Percentiles rank a stretch among this genome's conserved stretches.
phyloP scores from a whole-genome alignment of 2,888 invertebrate species.

The Quadroppia sp. region DNA sequence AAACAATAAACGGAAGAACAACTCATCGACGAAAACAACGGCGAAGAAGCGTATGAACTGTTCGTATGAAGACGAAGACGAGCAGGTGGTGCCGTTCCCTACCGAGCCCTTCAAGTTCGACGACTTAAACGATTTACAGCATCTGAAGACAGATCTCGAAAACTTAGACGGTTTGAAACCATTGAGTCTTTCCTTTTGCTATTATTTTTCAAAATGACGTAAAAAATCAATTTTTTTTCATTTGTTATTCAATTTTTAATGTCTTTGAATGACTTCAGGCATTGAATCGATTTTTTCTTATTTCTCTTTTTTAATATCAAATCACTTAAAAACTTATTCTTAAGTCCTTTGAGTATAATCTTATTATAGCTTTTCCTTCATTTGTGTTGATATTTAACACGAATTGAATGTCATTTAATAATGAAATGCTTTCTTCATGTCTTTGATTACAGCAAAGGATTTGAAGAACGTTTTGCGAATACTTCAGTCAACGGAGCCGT shows the following conservation, averaged over 20 bases:
- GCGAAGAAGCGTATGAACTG: too few species aligned
- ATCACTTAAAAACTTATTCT: neutral
- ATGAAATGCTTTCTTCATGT: neutral
- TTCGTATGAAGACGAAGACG: too few species aligned
- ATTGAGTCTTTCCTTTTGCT: neutral
- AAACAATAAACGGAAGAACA: constrained; percentile 2
- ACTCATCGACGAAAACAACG: constrained; percentile 14
- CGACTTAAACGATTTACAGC: constrained; percentile 35
- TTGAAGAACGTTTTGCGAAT: constrained; percentile 41
- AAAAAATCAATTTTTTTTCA: neutral
- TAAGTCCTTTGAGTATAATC: neutral
- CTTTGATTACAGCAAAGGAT: constrained; percentile 36
- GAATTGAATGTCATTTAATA: neutral
- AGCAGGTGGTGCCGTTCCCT: constrained; percentile 14
- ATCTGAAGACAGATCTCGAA: constrained; percentile 42
- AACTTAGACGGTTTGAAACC: constrained; percentile 35
- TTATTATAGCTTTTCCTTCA: neutral
- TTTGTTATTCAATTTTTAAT: neutral
- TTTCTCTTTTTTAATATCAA: neutral
- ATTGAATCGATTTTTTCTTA: neutral
- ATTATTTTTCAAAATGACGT: neutral
- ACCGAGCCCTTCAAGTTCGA: constrained; percentile 26
- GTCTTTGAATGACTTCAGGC: neutral
- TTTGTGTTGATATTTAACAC: constrained; percentile 1
- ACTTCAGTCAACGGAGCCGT: constrained; percentile 38